Percentiles rank a stretch among this genome's conserved stretches.
Evolutionary conservation across 30 jellyfish, hydroid and myxozoan genomes (phyloP).

Genomic region (Aurelia sp.): DNA sequence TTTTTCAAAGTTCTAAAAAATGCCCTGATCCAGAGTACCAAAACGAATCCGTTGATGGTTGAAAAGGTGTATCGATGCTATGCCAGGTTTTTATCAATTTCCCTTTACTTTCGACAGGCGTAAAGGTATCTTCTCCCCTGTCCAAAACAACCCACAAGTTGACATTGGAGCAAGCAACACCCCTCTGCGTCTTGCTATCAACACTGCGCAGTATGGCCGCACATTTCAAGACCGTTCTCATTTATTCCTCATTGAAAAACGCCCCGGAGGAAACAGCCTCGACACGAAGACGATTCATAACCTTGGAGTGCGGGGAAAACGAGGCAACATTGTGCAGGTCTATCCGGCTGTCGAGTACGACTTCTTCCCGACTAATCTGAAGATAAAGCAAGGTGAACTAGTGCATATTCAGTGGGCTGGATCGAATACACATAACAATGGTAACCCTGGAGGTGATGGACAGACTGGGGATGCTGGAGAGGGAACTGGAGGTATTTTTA

Average conservation of each 20-base stretch:
- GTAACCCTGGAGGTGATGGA: constrained; percentile 97
- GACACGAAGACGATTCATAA: constrained; percentile 69
- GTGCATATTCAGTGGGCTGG: constrained; percentile 98
- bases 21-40: too few relatives aligned
- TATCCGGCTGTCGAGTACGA: constrained; percentile 99
- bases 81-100: neutral
- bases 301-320: constrained; percentile 79
- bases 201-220: constrained; percentile 99
- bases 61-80: too few relatives aligned
- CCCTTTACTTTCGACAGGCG: constrained; percentile 25
- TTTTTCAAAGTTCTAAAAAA: too few relatives aligned
- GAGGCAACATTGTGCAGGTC: constrained; percentile 89
- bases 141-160: constrained; percentile 95
- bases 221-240: constrained; percentile 99
- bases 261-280: constrained; percentile 70
- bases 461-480: constrained; percentile 98
- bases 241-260: constrained; percentile 58
- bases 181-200: constrained; percentile 93
- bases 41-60: too few relatives aligned
- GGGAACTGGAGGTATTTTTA: constrained; percentile 83
- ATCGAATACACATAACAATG: constrained; percentile 94
- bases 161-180: constrained; percentile 86
- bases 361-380: constrained; percentile 88
- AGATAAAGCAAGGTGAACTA: constrained; percentile 57
- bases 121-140: constrained; percentile 80